Evolutionary conservation across 2,888 invertebrate species (phyloP), one percentile per base, ranked within the genome.

Genomic region (Caenorhabditis zanzibari): DNA sequence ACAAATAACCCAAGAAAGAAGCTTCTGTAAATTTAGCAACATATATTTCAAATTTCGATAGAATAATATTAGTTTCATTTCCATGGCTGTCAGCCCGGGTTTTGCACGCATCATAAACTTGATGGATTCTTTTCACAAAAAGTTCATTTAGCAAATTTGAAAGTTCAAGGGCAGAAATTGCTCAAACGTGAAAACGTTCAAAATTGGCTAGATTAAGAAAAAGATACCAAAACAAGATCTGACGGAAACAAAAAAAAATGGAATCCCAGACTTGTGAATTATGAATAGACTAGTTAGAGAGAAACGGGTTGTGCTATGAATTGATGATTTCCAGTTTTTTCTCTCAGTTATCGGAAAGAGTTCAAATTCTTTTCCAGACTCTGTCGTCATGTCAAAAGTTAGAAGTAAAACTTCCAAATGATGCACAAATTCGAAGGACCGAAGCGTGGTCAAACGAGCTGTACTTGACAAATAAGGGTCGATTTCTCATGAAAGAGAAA

Each of bases 51-150:
- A 38, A 38, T 38, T 38, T 38, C 12, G 38, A 38, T 10, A 12
- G 38, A 38, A 38, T 38, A 10, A 38, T 38, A 38, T 2, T n/a
- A 38, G 12, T 38, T 12, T 38, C 38, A 12, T 10, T 24, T n/a
- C n/a, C 47, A 28, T 41, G 10, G 26, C 56, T 72, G 72, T 44
- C 72, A 72, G 10, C 32, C 35, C 12, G 19, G 49, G 52, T 73
- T 58, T 61, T 73, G 73, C 73, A 73, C 73, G 73, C 73, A 58
- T 59, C 52, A 59, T 61, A 47, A 61, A 59, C n/a, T 73, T 73
- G 49, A 61, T 61, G 49, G 38, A 73, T 61, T 49, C 71, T 32
- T 19, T 49, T 28, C 49, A 52, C 61, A 61, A 52, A 19, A 61
- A 35, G 69, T 47, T 28, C 26, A 26, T 19, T 32, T 32, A 32